Conservation (phyloP, 1,140 invertebrate species). For the Onthophagus taurus region DNA sequence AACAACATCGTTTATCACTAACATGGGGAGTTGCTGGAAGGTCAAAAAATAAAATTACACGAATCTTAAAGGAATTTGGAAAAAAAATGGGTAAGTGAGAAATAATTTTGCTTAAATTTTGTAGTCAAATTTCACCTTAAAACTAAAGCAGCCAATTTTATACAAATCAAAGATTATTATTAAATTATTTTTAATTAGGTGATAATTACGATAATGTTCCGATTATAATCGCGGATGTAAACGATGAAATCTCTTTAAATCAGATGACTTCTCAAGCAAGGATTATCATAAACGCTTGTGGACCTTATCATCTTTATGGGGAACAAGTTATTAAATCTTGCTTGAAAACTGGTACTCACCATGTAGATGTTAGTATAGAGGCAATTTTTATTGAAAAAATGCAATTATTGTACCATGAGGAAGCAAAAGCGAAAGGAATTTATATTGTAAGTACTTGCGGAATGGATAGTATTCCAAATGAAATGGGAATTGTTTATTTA, state of each 20-base stretch:
- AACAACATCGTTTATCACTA: constrained; percentile 33
- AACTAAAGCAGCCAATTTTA: constrained; percentile 4
- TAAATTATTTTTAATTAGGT: constrained; percentile 3
- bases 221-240: constrained; percentile 69
- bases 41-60: constrained; percentile 61
- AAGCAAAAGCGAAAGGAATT: constrained; percentile 65
- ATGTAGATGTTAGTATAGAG: constrained; percentile 91
- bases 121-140: too few relatives aligned
- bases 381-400: constrained; percentile 79
- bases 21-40: constrained; percentile 68
- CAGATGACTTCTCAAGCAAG: constrained; percentile 66
- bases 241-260: constrained; percentile 57
- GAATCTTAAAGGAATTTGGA: constrained; percentile 51
- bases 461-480: constrained; percentile 81
- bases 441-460: constrained; percentile 87
- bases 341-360: constrained; percentile 68
- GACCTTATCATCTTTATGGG: constrained; percentile 83
- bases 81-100: constrained; percentile 40
- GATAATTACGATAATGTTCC: constrained; percentile 48
- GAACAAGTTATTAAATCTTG: constrained; percentile 86
- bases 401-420: constrained; percentile 68
- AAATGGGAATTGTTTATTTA: constrained; percentile 70
- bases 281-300: constrained; percentile 79
- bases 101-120: constrained; percentile 3
- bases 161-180: not conserved